Conservation (phyloP, 2,113 vertebrate species). For the Taxidea taxus region DNA sequence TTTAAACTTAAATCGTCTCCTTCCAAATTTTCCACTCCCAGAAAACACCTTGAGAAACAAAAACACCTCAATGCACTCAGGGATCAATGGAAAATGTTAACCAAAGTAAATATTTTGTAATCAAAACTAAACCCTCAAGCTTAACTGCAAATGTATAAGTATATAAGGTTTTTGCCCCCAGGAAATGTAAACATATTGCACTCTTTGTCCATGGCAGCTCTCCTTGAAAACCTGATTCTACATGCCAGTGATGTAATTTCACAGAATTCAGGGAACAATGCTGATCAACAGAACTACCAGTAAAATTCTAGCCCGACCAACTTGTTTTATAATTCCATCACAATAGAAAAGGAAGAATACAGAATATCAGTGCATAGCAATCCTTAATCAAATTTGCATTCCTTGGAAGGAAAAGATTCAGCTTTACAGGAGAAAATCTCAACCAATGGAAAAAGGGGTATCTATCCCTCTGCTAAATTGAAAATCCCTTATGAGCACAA, state of each 20-base stretch:
- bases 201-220: not conserved
- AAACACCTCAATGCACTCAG: not conserved
- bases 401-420: slow-evolving; percentile 29
- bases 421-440: not conserved
- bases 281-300: not conserved
- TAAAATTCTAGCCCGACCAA: not conserved
- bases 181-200: not conserved
- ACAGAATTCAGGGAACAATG: slow-evolving; percentile 42
- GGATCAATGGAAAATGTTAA: not conserved
- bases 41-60: not conserved
- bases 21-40: not conserved
- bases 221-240: slow-evolving; percentile 63
- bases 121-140: not conserved
- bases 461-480: not conserved
- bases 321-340: not conserved
- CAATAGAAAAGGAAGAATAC: not conserved
- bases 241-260: slow-evolving; percentile 34
- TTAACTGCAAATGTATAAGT: not conserved
- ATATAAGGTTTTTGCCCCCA: not conserved
- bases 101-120: slow-evolving; percentile 28
- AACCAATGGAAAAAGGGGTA: not conserved
- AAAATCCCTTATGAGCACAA: not conserved
- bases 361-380: not conserved
- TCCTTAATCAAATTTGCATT: slow-evolving; percentile 1
- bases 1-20: not conserved